Conservation (phyloP, 1,140 invertebrate species). For the Meteorus sp. region DNA sequence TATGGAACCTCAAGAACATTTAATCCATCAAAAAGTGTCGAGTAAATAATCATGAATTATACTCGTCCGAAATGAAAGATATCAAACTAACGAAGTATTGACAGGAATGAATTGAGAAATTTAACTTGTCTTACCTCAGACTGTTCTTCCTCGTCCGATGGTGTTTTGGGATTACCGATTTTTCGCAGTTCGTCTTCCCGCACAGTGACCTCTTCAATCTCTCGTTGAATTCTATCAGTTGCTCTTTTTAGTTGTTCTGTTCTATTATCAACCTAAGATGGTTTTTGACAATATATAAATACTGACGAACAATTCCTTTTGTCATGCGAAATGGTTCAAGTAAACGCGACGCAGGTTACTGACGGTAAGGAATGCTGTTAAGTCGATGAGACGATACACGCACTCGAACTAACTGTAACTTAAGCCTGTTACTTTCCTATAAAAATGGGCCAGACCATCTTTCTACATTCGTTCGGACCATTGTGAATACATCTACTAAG, state of each 20-base stretch:
- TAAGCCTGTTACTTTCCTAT: conserved; percentile 37
- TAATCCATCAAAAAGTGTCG: too few species aligned
- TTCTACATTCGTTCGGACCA: conserved; percentile 11
- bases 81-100: not conserved
- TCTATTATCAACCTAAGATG: conserved; percentile 41
- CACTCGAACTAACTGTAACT: conserved; percentile 44
- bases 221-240: conserved; percentile 65
- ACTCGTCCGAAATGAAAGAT: too few species aligned
- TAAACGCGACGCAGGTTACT: conserved; percentile 12
- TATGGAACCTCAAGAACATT: too few species aligned
- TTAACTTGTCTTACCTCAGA: conserved; percentile 41
- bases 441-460: conserved; percentile 30
- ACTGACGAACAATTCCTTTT: not conserved
- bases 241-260: conserved; percentile 47
- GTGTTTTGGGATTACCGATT: conserved; percentile 55
- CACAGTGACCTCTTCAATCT: conserved; percentile 71
- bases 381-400: conserved; percentile 21
- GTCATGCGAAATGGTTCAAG: not conserved
- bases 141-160: conserved; percentile 47
- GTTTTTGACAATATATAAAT: not conserved
- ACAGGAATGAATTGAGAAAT: conserved; percentile 3
- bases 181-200: conserved; percentile 69
- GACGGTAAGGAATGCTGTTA: conserved; percentile 14
- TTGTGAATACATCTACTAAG: not conserved
- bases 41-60: too few species aligned